Evolutionary conservation across 2,888 invertebrate genomes (phyloP).

Genomic region (Argyra leucocephala): DNA sequence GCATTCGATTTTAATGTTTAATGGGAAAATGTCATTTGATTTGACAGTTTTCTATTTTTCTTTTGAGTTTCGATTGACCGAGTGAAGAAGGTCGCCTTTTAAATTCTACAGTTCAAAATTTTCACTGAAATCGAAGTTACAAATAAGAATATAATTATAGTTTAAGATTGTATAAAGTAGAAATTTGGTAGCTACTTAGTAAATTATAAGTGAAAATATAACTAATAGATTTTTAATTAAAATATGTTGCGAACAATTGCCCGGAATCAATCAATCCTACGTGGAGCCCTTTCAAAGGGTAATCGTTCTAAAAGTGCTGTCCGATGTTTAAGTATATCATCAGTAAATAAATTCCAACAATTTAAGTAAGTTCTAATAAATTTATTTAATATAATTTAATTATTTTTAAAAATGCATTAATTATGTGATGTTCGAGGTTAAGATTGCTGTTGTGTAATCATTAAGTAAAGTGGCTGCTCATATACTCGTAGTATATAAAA

Average conservation of each 20-base stretch:
- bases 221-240: not conserved
- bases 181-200: not conserved
- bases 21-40: not conserved
- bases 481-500: not conserved
- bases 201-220: not conserved
- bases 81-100: not conserved
- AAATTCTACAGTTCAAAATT: not conserved
- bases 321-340: conserved; percentile 32
- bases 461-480: conserved; percentile 17
- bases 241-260: conserved; percentile 67
- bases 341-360: conserved; percentile 27
- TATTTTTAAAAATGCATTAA: too few relatives aligned
- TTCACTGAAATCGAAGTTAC: not conserved
- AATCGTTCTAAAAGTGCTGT: conserved; percentile 41
- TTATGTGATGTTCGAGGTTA: conserved; percentile 40
- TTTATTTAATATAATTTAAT: conserved; percentile 10
- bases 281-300: conserved; percentile 52
- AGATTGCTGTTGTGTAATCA: conserved; percentile 40
- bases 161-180: not conserved
- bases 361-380: conserved; percentile 31
- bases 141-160: not conserved
- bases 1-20: too few relatives aligned
- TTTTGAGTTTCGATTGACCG: not conserved
- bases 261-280: conserved; percentile 56
- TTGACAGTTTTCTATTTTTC: not conserved